These are phyloP conservation scores for Accipiter cooperii DNA, from an alignment of 2,113 vertebrate species.

Conservation along the genomic window DNA sequence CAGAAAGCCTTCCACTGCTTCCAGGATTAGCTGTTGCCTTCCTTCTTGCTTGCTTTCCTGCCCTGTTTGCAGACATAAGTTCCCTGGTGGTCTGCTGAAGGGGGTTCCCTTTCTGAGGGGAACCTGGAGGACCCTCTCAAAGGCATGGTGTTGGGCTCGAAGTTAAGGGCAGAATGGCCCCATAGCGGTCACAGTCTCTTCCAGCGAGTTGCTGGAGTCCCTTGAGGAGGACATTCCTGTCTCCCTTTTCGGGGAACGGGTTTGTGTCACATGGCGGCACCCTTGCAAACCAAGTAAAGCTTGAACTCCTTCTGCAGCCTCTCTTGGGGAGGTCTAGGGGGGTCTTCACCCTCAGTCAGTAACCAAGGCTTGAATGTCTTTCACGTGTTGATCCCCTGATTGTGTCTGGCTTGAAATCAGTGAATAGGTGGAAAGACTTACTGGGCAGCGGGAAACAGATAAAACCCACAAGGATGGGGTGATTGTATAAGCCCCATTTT, in stretches of 20 bases:
- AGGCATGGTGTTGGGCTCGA: accelerated
- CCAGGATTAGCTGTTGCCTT: not conserved
- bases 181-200: not conserved
- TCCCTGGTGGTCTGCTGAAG: not conserved
- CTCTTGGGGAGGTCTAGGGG: not conserved
- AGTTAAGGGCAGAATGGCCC: not conserved
- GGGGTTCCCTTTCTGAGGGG: not conserved
- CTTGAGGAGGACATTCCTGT: not conserved
- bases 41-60: not conserved
- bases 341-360: not conserved
- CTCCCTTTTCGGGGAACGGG: not conserved
- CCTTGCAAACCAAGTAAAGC: not conserved
- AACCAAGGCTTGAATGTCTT: not conserved
- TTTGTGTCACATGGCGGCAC: constrained; percentile 36
- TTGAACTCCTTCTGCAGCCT: not conserved
- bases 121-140: not conserved
- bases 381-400: not conserved
- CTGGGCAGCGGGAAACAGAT: not conserved
- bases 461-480: not conserved
- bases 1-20: not conserved
- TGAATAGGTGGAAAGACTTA: not conserved
- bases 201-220: not conserved
- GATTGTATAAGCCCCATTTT: not conserved
- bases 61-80: accelerated
- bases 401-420: not conserved